These are phyloP conservation scores for Pristionchus mayeri DNA, from an alignment of 2,888 invertebrate species.

Conservation along the genomic window DNA sequence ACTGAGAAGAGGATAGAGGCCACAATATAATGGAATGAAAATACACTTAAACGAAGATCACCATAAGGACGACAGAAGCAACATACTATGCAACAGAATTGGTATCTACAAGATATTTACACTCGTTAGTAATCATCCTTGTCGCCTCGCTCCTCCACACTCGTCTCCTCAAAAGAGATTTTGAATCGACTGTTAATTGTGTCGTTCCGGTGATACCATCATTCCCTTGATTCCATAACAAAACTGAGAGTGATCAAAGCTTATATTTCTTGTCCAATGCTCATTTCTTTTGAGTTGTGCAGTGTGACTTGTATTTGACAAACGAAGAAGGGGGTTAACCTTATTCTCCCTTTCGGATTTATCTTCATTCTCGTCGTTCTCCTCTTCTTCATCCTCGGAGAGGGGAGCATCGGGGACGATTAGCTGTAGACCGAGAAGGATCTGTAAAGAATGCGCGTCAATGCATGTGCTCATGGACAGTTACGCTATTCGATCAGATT, in stretches of 20 bases:
- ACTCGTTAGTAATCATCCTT: constrained; percentile 19
- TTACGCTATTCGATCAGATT: no score
- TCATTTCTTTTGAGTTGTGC: no score
- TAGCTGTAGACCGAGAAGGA: not conserved
- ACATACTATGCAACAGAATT: no score
- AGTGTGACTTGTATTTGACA: no score
- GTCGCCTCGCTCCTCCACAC: constrained; percentile 12
- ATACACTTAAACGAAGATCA: no score
- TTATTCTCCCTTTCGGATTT: not conserved
- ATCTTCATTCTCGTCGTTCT: not conserved
- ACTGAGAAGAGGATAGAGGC: not conserved
- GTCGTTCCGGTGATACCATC: not conserved
- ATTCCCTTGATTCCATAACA: not conserved
- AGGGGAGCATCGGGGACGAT: not conserved
- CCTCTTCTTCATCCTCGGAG: constrained; percentile 14
- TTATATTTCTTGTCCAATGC: no score
- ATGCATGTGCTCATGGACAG: no score
- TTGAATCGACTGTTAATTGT: no score
- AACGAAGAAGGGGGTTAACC: no score
- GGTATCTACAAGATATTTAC: not conserved
- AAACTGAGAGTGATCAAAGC: not conserved
- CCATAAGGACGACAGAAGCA: no score
- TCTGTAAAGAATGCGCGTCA: not conserved
- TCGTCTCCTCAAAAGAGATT: not conserved
- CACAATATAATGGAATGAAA: no score